These are phyloP conservation scores for Eucidaris tribuloides DNA, from an alignment of 35 echinoderm and acorn worm species.

Conservation along the genomic window DNA sequence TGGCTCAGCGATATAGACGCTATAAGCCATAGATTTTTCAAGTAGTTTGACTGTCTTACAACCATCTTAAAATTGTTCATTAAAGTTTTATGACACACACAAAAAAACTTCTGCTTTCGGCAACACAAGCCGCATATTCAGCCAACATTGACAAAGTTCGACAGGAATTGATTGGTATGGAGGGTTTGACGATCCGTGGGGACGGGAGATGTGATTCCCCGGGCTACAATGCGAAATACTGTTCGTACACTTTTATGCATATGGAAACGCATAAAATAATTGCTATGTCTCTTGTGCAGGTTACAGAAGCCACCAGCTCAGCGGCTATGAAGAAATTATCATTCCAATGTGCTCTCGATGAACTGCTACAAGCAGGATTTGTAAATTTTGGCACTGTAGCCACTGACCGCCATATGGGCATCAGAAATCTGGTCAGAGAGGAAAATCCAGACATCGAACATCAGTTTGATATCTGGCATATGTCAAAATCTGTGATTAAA, in stretches of 20 bases:
- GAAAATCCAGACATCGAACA: constrained; percentile 40
- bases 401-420: constrained; percentile 27
- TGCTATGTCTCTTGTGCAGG: constrained; percentile 32
- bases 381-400: background rate
- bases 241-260: constrained; percentile 55
- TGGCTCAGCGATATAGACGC: background rate
- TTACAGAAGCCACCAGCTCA: constrained; percentile 50
- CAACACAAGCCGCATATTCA: background rate
- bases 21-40: background rate
- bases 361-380: background rate
- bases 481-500: constrained; percentile 34
- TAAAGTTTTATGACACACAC: background rate
- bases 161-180: background rate
- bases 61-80: too few species aligned
- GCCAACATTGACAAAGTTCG: background rate
- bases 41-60: too few species aligned
- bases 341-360: constrained; percentile 19
- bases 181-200: constrained; percentile 6
- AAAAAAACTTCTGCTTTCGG: background rate
- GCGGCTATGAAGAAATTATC: constrained; percentile 53
- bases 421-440: background rate
- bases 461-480: constrained; percentile 56
- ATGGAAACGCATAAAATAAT: constrained; percentile 23
- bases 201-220: constrained; percentile 67
- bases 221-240: constrained; percentile 59